Evolutionary conservation across 2,113 vertebrate species (phyloP).

Genomic region (Cairina moschata): DNA sequence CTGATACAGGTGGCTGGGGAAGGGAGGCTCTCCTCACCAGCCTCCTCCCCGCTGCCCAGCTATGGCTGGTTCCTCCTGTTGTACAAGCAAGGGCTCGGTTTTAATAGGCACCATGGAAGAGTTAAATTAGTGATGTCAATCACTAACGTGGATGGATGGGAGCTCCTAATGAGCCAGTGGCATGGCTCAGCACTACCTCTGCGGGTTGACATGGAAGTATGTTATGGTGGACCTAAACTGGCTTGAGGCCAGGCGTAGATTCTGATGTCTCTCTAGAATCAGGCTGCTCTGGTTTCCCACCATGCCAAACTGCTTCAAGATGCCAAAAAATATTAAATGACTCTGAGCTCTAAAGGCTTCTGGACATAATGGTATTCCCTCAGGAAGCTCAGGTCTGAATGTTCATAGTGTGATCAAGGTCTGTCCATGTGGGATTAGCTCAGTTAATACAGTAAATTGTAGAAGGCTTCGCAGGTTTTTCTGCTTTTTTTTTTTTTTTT

Average conservation of each 20-base stretch:
- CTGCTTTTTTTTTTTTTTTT: accelerated
- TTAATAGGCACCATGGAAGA: neutral
- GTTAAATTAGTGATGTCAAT: neutral
- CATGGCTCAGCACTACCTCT: neutral
- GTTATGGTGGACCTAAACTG: neutral
- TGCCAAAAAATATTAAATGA: neutral
- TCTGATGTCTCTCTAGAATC: neutral
- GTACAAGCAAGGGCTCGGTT: neutral
- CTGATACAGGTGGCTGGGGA: neutral
- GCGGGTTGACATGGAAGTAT: neutral
- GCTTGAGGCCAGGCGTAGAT: neutral
- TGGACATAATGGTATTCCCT: neutral
- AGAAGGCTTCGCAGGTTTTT: neutral
- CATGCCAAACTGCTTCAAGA: neutral
- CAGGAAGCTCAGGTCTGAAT: neutral
- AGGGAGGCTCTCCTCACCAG: neutral
- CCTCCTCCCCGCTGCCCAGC: neutral
- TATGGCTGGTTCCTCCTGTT: neutral
- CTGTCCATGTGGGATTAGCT: neutral
- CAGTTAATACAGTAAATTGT: neutral
- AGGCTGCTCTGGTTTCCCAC: neutral
- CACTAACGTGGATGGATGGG: neutral
- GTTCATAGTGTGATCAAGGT: neutral
- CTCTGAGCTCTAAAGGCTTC: neutral
- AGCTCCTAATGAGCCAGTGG: neutral